phyloP scores from a whole-genome alignment of 2,888 invertebrate species.

The Lasius fuliginosus region DNA sequence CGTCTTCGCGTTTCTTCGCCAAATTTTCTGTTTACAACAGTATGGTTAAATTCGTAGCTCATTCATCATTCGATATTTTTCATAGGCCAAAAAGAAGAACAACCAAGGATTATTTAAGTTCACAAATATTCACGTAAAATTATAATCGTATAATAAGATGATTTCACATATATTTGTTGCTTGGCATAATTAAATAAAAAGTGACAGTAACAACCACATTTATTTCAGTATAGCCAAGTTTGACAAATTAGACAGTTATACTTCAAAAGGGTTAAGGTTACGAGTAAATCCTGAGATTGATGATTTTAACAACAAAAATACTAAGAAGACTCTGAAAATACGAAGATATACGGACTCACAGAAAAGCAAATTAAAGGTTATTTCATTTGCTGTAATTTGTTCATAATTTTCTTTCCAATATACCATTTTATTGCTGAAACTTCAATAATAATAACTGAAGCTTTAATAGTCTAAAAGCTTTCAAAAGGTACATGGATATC shows the following conservation, averaged over 20 bases:
- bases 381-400: neutral
- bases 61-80: conserved; percentile 21
- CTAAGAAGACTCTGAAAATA: neutral
- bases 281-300: conserved; percentile 2
- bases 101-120: conserved; percentile 16
- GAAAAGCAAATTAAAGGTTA: conserved; percentile 46
- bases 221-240: conserved; percentile 20
- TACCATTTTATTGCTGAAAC: neutral
- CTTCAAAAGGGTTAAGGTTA: conserved; percentile 9
- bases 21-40: conserved; percentile 29
- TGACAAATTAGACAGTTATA: conserved; percentile 9
- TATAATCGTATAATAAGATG: neutral
- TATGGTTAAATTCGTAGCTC: conserved; percentile 42
- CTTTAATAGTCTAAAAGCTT: neutral
- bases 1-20: neutral
- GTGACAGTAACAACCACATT: neutral
- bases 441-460: neutral
- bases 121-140: conserved; percentile 24
- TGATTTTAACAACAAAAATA: conserved; percentile 5
- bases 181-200: neutral
- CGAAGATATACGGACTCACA: neutral
- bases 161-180: neutral
- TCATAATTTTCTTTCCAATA: conserved; percentile 27
- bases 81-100: neutral
- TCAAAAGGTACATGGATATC: neutral